Evolutionary conservation across 2,888 invertebrate species (phyloP), one percentile per base, ranked within the genome.

Genomic region (Pantelozetes paolii): DNA sequence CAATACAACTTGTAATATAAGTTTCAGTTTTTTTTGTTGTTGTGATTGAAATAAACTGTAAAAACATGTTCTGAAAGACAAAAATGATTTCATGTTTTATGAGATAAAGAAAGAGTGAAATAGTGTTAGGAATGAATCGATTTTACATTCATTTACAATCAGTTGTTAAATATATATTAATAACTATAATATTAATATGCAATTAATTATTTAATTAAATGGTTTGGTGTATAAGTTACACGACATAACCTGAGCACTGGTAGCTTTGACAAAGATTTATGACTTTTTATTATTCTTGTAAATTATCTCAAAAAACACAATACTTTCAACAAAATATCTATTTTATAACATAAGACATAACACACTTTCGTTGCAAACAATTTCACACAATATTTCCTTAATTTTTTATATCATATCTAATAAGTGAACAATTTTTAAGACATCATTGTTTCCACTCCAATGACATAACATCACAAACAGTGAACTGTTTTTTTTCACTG

Each of bases 201-300:
- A 54, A 54, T 54, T 54, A 11, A 26, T 54, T 54, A 54, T 18
- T 26, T 9, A 54, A 54, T 54, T 54, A 54, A 54, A n/a, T n/a
- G n/a, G n/a, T n/a, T n/a, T n/a, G n/a, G n/a, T n/a, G n/a, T n/a
- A n/a, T n/a, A n/a, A n/a, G n/a, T n/a, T n/a, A n/a, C n/a, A n/a
- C n/a, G n/a, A n/a, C n/a, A n/a, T n/a, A n/a, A n/a, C n/a, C n/a
- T n/a, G n/a, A n/a, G n/a, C n/a, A n/a, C n/a, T n/a, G n/a, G n/a
- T n/a, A n/a, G n/a, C n/a, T n/a, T n/a, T n/a, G n/a, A n/a, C n/a
- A n/a, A n/a, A n/a, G n/a, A n/a, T n/a, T n/a, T n/a, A n/a, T n/a
- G n/a, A n/a, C n/a, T n/a, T n/a, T n/a, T n/a, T n/a, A n/a, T n/a
- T n/a, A n/a, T n/a, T n/a, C n/a, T n/a, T n/a, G n/a, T n/a, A n/a